Evolutionary conservation across 2,888 invertebrate species (phyloP).

Genomic region (Drosophila monieri): DNA sequence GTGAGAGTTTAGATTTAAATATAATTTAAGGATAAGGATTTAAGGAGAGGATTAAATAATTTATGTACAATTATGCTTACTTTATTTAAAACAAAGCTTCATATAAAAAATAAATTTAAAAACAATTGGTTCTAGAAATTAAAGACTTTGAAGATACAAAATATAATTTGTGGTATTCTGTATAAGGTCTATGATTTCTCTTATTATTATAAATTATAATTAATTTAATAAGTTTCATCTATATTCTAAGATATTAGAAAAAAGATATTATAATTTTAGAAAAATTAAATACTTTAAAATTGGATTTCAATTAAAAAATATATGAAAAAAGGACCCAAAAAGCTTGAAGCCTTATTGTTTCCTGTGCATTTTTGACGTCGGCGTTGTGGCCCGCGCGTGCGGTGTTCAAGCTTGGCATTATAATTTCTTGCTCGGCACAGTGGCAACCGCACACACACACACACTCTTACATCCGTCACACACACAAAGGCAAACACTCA

Average conservation of each 20-base stretch:
- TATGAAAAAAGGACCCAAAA: rapidly evolving
- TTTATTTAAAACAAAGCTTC: background rate
- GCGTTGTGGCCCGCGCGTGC: constrained; percentile 59
- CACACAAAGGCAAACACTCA: constrained; percentile 36
- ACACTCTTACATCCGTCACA: constrained; percentile 6
- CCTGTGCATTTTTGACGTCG: constrained; percentile 49
- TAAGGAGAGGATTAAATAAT: background rate
- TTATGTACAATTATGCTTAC: background rate
- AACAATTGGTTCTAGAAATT: no score
- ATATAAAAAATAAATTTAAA: no score
- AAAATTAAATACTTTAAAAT: background rate
- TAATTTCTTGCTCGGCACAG: constrained; percentile 79
- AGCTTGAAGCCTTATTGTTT: constrained; percentile 12
- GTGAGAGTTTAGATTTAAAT: no score
- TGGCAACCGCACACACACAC: constrained; percentile 49
- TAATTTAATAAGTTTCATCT: no score
- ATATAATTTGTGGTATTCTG: no score
- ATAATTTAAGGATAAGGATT: no score
- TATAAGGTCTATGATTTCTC: no score
- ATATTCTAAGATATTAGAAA: no score
- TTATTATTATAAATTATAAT: no score
- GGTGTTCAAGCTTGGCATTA: constrained; percentile 76
- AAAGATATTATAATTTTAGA: no score
- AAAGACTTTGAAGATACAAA: no score
- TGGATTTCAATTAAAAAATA: no score